Base-by-base conservation (phyloP, 2,113 vertebrate species). In the Orycteropus afer region DNA sequence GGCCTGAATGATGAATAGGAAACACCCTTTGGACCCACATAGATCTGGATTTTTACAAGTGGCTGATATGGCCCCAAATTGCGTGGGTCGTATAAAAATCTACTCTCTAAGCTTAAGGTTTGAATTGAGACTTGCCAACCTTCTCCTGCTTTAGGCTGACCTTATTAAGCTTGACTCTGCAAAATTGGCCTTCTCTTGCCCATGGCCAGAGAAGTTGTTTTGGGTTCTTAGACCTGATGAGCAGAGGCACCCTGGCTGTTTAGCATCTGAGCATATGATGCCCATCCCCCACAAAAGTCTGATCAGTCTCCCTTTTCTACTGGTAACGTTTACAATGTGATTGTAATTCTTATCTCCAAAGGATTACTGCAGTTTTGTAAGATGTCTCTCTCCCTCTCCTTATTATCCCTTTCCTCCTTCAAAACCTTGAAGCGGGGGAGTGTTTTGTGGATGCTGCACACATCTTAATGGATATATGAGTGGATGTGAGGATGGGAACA, bases 81-180 rank as follows among this genome's bases (percentile, higher is more conserved):
- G 79, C 74, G 17, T 74, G 86, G 80, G 65, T 51, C 53, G 13
- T 47, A 7, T 74, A 92, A 42, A 53, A 59, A 93, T 96, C 86
- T 79, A 40, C 27, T 59, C 55, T 86, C n/a, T n/a, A 65, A 53
- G 67, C 49, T 95, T 47, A 55, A 65, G 59, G 42, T 95, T 95
- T 89, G 90, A 84, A 76, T 63, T 78, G 73, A 92, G 78, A 69
- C 49, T 51, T 81, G 45, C 88, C 45, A 59, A 20, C 23, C 5
- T 0, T 34, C 42, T 45, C 40, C 78, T 69, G 63, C 37, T 55
- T 40, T 63, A n/a, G 55, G 59, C 88, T 0, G 1, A 83, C 85
- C 73, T 89, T 76, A 76, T 89, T 92, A 95, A 91, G 89, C 86
- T 92, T 92, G 82, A 86, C 90, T 89, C 65, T 89, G 88, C 87